These are phyloP conservation scores for Callipepla squamata DNA, from an alignment of 2,113 vertebrate species.

Conservation along the genomic window DNA sequence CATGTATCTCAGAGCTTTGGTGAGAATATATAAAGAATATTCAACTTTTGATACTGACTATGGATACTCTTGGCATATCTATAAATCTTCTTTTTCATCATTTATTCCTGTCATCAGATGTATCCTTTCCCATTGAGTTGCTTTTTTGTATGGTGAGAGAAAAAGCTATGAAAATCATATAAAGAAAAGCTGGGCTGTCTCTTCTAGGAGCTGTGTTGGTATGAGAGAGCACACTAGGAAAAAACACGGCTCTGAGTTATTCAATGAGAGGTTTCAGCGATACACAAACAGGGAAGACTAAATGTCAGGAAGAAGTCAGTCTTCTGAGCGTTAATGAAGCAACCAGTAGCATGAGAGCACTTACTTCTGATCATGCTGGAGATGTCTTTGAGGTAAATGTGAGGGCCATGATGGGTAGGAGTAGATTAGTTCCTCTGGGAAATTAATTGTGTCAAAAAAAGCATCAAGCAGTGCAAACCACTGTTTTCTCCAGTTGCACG, in stretches of 20 bases:
- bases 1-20: neutral
- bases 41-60: neutral
- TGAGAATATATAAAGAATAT: neutral
- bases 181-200: neutral
- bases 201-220: neutral
- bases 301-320: neutral
- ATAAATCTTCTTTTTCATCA: neutral
- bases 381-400: neutral
- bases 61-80: neutral
- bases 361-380: neutral
- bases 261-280: neutral
- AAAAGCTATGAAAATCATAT: neutral
- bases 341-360: neutral
- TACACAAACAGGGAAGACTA: neutral
- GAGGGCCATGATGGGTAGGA: neutral
- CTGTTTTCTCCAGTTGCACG: neutral
- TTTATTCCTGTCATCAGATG: neutral
- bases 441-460: neutral
- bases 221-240: neutral
- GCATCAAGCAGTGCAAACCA: neutral
- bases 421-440: neutral
- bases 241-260: neutral
- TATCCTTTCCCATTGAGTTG: neutral
- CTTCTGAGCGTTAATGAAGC: neutral
- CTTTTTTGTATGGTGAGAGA: neutral